Percentiles rank a stretch among this genome's conserved stretches.
These are phyloP conservation scores for Amblyjoppa proteus DNA, from an alignment of 2,888 invertebrate species.

Conservation along the genomic window DNA sequence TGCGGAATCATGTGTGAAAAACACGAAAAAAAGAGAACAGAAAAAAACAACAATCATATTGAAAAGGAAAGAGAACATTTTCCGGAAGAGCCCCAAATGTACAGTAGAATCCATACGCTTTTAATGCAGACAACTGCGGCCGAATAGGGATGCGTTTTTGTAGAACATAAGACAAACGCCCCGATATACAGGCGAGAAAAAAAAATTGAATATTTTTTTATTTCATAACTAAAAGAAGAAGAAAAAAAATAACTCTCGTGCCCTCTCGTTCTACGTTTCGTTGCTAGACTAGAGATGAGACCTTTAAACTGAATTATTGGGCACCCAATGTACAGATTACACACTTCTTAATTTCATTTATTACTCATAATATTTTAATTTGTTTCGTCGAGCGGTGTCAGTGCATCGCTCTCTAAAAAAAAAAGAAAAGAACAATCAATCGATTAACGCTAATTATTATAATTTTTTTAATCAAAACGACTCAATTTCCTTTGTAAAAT, in stretches of 20 bases:
- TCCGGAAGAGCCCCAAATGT: constrained; percentile 59
- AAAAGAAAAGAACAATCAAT: not conserved
- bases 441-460: constrained; percentile 30
- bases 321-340: constrained; percentile 58
- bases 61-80: constrained; percentile 19
- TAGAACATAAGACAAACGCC: constrained; percentile 49
- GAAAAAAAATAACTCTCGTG: constrained; percentile 18
- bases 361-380: constrained; percentile 12
- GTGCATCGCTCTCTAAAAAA: constrained; percentile 51
- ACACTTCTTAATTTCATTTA: constrained; percentile 25
- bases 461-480: constrained; percentile 54
- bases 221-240: constrained; percentile 20
- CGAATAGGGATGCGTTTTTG: constrained; percentile 40
- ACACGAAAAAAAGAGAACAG: constrained; percentile 13
- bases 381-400: constrained; percentile 32
- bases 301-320: constrained; percentile 31
- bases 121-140: constrained; percentile 52
- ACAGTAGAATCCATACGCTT: constrained; percentile 65
- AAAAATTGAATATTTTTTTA: constrained; percentile 45
- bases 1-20: constrained; percentile 37
- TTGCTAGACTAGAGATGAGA: constrained; percentile 26
- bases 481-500: constrained; percentile 60
- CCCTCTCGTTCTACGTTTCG: constrained; percentile 4
- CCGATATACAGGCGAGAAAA: constrained; percentile 38
- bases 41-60: constrained; percentile 22